phyloP scores from a whole-genome alignment of 2,113 vertebrate species.

The Psophia crepitans region DNA sequence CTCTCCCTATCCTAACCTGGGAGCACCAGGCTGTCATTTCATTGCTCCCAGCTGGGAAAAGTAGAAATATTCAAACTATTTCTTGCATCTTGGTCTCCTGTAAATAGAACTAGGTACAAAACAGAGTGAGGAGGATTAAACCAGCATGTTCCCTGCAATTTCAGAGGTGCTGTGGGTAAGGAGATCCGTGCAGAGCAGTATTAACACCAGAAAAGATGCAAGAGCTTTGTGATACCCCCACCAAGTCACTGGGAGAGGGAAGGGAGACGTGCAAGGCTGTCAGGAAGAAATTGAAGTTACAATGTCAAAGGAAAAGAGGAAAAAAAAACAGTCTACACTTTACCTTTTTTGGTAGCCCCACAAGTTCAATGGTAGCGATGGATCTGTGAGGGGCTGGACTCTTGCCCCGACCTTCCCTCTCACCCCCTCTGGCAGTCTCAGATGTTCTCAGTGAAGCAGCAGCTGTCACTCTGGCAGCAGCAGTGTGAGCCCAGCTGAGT shows the following conservation, averaged over 20 bases:
- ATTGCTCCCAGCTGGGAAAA: neutral
- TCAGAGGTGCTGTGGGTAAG: neutral
- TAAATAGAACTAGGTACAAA: neutral
- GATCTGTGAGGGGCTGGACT: neutral
- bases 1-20: neutral
- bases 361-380: fast-evolving
- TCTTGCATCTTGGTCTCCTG: neutral
- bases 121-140: neutral
- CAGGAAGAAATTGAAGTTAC: neutral
- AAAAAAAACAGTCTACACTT: neutral
- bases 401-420: neutral
- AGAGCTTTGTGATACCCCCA: neutral
- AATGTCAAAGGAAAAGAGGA: neutral
- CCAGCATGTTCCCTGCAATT: neutral
- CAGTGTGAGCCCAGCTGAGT: neutral
- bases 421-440: neutral
- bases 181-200: neutral
- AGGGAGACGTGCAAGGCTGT: neutral
- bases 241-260: neutral
- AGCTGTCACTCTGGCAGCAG: constrained; percentile 28
- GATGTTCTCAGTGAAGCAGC: neutral
- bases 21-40: neutral
- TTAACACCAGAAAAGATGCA: neutral
- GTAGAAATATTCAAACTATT: neutral
- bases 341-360: neutral